Base-by-base conservation (phyloP, 2,113 vertebrate genomes). In the Phrynocephalus versicolor region DNA sequence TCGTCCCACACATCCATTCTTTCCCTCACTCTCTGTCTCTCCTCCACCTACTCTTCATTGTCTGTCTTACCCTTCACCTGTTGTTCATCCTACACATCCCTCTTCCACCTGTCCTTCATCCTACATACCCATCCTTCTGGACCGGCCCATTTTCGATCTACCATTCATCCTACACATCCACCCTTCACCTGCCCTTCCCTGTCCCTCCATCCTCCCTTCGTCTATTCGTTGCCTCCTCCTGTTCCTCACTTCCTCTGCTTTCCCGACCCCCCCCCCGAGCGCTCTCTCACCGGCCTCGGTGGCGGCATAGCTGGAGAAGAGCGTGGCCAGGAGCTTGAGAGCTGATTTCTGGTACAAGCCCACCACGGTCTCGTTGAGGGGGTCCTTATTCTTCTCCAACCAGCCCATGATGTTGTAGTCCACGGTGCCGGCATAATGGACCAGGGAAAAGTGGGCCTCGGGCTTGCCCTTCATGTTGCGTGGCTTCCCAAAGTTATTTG, bases 321-420 rank as follows among this genome's bases (percentile, higher is more conserved):
- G 95, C 0, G 0, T 57, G 64, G 95, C 82, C 41, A 98, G 82
- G 0, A 98, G 85, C 87, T 98, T 98, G 51, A 98, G 91, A 12
- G 90, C 94, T 0, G 97, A 98, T 51, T 98, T 98, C 85, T 98
- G 97, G 93, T 93, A 98, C 30, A 98, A 92, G 25, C 91, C 97
- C 58, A 98, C 97, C 37, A 97, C 97, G 0, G 97, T 98, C 85
- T 97, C 97, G 19, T 98, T 97, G 72, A 98, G 95, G 0, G 97
- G 97, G 71, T 97, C 97, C 84, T 98, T 98, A 95, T 98, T 98
- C 96, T 98, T 98, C 92, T 97, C 91, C 93, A 98, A 86, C 97
- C 97, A 98, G 60, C 97, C 97, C 0, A 81, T n/a, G 91, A 98
- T 97, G 87, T 98, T 98, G 82, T 98, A 98, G 87, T 98, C 97